phyloP scores from a whole-genome alignment of 1,140 invertebrate species.

The Oscheius sp. region DNA sequence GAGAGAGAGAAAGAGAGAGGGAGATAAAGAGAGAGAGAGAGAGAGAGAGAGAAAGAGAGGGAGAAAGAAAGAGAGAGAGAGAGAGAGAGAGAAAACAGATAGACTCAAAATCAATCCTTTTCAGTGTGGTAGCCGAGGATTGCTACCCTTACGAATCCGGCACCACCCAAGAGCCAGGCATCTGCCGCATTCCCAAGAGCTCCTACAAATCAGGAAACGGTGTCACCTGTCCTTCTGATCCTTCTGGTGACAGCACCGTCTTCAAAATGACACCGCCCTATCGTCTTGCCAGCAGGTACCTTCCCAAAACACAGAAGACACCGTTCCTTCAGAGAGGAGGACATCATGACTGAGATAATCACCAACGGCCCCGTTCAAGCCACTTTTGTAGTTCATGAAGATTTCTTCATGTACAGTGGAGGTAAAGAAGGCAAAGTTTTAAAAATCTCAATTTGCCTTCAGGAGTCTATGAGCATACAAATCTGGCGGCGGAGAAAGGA shows the following conservation, averaged over 20 bases:
- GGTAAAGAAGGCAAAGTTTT: neutral
- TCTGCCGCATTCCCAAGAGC: conserved; percentile 62
- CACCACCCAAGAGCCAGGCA: conserved; percentile 61
- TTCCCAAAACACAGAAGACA: conserved; percentile 2
- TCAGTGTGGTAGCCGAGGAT: conserved; percentile 61
- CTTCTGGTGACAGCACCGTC: conserved; percentile 46
- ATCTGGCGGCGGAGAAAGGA: conserved; percentile 63
- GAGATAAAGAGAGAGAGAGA: no score
- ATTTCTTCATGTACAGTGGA: conserved; percentile 81
- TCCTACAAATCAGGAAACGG: conserved; percentile 57
- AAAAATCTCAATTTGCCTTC: neutral
- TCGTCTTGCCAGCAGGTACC: conserved; percentile 66
- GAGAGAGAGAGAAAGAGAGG: no score
- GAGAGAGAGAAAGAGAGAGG: neutral
- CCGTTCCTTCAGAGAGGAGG: conserved; percentile 65
- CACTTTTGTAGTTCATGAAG: conserved; percentile 80
- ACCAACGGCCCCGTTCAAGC: conserved; percentile 91
- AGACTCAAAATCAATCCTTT: conserved; percentile 29
- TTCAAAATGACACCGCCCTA: conserved; percentile 78
- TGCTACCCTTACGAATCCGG: conserved; percentile 68
- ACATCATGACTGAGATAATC: conserved; percentile 87
- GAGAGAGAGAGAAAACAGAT: no score
- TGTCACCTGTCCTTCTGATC: conserved; percentile 60
- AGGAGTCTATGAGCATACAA: conserved; percentile 76
- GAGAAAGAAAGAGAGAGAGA: no score